A percentile compares a stretch with the other conserved stretches of the same genome.
phyloP scores from a whole-genome alignment of 64 coral and sea anemone species.

The Dendrophyllia cribrosa region DNA sequence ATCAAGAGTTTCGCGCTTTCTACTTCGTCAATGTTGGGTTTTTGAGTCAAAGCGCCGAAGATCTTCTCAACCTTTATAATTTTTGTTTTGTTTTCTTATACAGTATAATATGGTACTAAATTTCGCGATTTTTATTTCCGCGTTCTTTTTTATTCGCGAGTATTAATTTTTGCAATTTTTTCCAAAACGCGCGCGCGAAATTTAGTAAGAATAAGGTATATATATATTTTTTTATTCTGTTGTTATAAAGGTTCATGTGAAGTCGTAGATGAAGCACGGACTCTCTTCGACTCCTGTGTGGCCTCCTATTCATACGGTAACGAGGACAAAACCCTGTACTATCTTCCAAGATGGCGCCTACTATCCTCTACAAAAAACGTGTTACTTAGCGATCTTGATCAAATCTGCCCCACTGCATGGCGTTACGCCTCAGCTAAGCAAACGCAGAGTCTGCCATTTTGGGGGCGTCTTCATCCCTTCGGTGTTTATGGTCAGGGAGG shows the following conservation, averaged over 20 bases:
- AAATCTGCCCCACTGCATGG: conserved; percentile 26
- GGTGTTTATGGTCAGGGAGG: conserved; percentile 19
- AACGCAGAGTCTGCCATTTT: conserved; percentile 7
- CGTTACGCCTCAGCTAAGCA: conserved; percentile 8
- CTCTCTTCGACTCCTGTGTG: conserved; percentile 5
- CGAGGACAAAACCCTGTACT: conserved; percentile 26
- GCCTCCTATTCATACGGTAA: background rate
- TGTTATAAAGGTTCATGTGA: conserved; percentile 10
- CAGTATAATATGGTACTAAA: too few species aligned
- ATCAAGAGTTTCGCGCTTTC: too few species aligned
- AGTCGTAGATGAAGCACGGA: background rate
- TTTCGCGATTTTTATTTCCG: too few species aligned
- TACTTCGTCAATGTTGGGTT: too few species aligned
- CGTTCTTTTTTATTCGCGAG: too few species aligned
- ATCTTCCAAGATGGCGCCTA: conserved; percentile 26
- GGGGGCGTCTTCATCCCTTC: background rate
- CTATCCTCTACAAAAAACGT: background rate
- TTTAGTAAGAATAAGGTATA: too few species aligned
- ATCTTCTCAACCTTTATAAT: too few species aligned
- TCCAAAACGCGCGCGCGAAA: too few species aligned
- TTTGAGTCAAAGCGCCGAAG: too few species aligned
- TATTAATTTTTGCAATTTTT: too few species aligned
- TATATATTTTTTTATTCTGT: background rate
- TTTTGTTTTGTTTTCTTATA: too few species aligned
- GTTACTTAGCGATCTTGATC: background rate